Conservation (phyloP, 2,797 vertebrate genomes). For the Onychomys torridus region DNA sequence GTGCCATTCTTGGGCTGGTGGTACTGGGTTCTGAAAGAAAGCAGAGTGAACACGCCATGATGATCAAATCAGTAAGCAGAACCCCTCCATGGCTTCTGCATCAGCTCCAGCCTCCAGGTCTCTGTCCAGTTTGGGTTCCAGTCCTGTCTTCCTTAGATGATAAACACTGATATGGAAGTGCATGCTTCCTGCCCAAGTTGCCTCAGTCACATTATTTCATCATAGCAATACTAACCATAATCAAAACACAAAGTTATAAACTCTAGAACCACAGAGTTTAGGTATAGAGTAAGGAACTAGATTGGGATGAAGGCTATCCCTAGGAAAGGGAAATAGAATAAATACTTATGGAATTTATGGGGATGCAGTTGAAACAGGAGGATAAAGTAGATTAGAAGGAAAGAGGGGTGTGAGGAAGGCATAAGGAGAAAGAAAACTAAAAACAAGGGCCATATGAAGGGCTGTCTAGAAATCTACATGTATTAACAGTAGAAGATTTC, state of each 20-base stretch:
- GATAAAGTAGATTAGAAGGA: too few species aligned
- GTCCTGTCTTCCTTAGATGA: neutral
- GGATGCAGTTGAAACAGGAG: too few species aligned
- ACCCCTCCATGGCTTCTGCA: neutral
- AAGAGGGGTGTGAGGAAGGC: accelerated
- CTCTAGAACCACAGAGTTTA: neutral
- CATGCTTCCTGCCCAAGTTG: neutral
- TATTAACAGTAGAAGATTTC: neutral
- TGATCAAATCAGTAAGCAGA: neutral
- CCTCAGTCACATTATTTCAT: neutral
- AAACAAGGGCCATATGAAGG: too few species aligned
- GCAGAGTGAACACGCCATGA: neutral
- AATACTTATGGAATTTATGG: neutral
- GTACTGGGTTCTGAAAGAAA: too few species aligned
- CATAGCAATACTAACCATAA: neutral
- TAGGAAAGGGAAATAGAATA: neutral
- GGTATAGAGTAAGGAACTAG: neutral
- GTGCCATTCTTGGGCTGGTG: neutral
- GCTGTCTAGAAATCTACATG: neutral
- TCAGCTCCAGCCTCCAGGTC: neutral
- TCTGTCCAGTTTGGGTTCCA: neutral
- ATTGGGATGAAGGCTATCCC: neutral
- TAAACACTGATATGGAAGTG: neutral
- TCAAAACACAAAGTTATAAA: neutral
- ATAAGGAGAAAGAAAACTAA: too few species aligned